These are phyloP conservation scores for Rhinogobio ventralis DNA, from an alignment of 2,797 vertebrate genomes.

Conservation along the genomic window DNA sequence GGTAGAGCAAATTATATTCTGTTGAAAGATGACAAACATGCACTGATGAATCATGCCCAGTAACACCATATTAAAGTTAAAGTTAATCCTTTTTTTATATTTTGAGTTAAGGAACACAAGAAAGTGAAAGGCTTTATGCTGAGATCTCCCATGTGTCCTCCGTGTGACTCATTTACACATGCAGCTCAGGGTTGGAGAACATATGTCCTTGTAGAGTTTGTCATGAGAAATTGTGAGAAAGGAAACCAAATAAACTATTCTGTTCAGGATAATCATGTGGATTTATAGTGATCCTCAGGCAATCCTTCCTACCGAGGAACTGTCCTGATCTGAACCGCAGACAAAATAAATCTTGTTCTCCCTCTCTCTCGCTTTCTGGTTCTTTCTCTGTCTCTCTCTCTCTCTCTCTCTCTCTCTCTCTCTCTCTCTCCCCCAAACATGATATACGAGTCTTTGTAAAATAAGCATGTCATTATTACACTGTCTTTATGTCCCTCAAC, in stretches of 20 bases:
- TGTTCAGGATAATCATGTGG: constrained; percentile 34
- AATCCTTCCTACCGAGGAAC: not conserved
- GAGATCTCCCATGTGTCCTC: not conserved
- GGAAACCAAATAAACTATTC: not conserved
- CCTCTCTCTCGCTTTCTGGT: not conserved
- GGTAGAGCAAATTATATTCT: not conserved
- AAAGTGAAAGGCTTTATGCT: not conserved
- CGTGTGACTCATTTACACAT: not conserved
- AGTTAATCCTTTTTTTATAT: not conserved
- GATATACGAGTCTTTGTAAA: constrained; percentile 10
- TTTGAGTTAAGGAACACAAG: not conserved
- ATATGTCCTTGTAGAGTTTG: constrained; percentile 19
- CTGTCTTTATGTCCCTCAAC: not conserved
- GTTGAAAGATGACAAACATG: constrained; percentile 3
- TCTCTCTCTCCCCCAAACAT: not conserved
- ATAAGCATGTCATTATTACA: constrained; percentile 8
- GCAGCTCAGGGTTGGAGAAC: not conserved
- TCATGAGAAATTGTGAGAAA: constrained; percentile 11
- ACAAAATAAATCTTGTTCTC: constrained; percentile 25
- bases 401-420: not conserved
- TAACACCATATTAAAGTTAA: constrained; percentile 5
- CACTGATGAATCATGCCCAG: not conserved
- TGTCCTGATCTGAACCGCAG: constrained; percentile 30
- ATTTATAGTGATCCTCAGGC: constrained; percentile 24
- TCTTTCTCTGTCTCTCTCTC: too few species aligned